Conservation (phyloP, 2,888 invertebrate species). For the Tanytarsus gracilentus region DNA sequence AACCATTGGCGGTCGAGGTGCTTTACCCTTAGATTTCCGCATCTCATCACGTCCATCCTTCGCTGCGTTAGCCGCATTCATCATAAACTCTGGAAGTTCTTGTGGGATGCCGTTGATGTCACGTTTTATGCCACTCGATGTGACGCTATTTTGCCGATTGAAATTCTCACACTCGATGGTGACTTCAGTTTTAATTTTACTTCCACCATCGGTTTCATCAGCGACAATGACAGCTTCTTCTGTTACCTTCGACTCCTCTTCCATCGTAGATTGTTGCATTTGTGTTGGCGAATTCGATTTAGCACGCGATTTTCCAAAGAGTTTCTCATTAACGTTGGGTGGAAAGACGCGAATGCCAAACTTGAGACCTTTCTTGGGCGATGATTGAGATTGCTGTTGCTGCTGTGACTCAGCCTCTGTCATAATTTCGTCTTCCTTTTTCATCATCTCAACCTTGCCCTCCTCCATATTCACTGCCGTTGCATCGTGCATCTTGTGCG, state of each 20-base stretch:
- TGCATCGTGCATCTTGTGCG: conserved; percentile 38
- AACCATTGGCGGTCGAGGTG: conserved; percentile 50
- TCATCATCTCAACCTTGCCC: conserved; percentile 46
- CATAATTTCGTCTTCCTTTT: conserved; percentile 37
- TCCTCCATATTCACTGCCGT: conserved; percentile 44
- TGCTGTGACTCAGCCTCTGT: conserved; percentile 45
- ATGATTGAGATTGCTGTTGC: conserved; percentile 30
- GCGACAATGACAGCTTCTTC: conserved; percentile 34
- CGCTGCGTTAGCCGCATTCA: conserved; percentile 63
- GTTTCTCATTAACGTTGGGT: conserved; percentile 48
- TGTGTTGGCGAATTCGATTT: conserved; percentile 42
- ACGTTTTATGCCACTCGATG: conserved; percentile 52
- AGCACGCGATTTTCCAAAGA: conserved; percentile 38
- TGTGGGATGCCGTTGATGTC: conserved; percentile 55
- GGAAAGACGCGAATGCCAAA: conserved; percentile 61
- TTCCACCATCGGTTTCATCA: conserved; percentile 19
- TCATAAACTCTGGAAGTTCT: conserved; percentile 61
- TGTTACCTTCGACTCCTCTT: conserved; percentile 34
- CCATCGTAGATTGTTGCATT: too few relatives aligned
- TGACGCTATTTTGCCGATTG: conserved; percentile 45
- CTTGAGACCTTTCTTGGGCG: conserved; percentile 53
- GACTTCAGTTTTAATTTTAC: conserved; percentile 11
- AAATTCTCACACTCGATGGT: conserved; percentile 33
- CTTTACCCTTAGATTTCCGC: conserved; percentile 62
- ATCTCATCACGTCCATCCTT: conserved; percentile 48